Evolutionary conservation across 1,140 invertebrate species (phyloP), one percentile per base, ranked within the genome.

Genomic region (Drosophila murphyi): DNA sequence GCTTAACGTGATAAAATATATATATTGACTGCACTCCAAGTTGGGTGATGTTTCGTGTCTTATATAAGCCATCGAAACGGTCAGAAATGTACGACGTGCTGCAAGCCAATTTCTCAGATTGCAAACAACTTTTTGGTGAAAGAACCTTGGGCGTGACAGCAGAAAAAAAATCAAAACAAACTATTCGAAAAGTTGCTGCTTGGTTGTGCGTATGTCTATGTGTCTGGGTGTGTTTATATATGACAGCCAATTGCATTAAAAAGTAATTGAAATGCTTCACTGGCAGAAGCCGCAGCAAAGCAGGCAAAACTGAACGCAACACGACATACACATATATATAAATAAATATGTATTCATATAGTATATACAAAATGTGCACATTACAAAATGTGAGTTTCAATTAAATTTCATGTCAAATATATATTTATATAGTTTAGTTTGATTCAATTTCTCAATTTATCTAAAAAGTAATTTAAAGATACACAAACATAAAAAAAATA

Each of bases 11-110:
- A 55, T 59, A 43, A 81, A 43, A 43, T 43, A n/a, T 59, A 56
- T 64, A 50, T 47, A 67, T 60, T 74, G 43, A 52, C n/a, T 87
- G 68, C 54, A 72, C 63, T 43, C 29, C 45, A 50, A 61, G 31
- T 64, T 60, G 48, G 45, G 47, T 45, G 39, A 61, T n/a, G 10
- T 71, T 45, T 35, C 57, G 72, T 72, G 72, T 60, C 72, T 87
- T 87, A 82, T 87, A 87, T 87, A 87, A 78, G 72, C 71, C 76
- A 73, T 31, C 34, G 68, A 78, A 54, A 52, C 52, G 35, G 50
- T 47, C 65, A 71, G 29, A 59, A 80, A 50, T 45, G 48, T 47
- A 28, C 73, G 83, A 85, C 82, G 82, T 85, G 82, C 77, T 67
- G 34, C 34, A 51, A 48, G 39, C 69, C 69, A 51, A 78, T 78